phyloP scores from a whole-genome alignment of 2,797 vertebrate species.

The Brachyrhaphis roseni region DNA sequence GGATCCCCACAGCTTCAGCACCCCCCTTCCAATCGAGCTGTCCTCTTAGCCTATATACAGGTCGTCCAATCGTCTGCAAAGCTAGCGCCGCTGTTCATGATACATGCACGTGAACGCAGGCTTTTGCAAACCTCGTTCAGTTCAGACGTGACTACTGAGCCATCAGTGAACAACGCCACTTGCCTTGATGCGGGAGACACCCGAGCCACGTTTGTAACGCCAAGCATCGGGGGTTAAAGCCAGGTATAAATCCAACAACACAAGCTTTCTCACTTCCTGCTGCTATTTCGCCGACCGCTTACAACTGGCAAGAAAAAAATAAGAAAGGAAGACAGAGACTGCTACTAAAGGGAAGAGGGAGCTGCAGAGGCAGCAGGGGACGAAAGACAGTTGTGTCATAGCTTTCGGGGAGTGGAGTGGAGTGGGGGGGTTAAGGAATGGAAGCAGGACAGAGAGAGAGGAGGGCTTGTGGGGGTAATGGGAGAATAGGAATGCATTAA shows the following conservation, averaged over 20 bases:
- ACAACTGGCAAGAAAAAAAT: constrained; percentile 40
- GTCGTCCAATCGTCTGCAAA: constrained; percentile 61
- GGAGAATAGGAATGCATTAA: constrained; percentile 51
- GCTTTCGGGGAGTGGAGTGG: constrained; percentile 26
- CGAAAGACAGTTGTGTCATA: constrained; percentile 57
- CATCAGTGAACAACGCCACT: constrained; percentile 77
- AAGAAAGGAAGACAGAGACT: constrained; percentile 35
- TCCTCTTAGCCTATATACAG: constrained; percentile 79
- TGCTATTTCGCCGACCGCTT: constrained; percentile 32
- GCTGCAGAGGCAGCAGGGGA: constrained; percentile 49
- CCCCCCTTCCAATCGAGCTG: constrained; percentile 68
- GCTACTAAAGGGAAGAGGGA: constrained; percentile 46
- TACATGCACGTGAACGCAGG: constrained; percentile 31
- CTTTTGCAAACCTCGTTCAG: constrained; percentile 34
- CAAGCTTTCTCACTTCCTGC: constrained; percentile 25
- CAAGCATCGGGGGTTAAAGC: constrained; percentile 41
- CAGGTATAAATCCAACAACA: constrained; percentile 45
- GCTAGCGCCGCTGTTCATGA: constrained; percentile 44
- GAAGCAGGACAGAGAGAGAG: constrained; percentile 41
- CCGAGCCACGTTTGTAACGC: constrained; percentile 34
- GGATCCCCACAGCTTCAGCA: constrained; percentile 63
- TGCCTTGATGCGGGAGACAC: constrained; percentile 80
- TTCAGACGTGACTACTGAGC: constrained; percentile 28
- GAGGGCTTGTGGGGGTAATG: constrained; percentile 46
- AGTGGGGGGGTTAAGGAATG: constrained; percentile 36